Evolutionary conservation across 2,888 invertebrate species (phyloP).

Genomic region (Drosophila longiperda): DNA sequence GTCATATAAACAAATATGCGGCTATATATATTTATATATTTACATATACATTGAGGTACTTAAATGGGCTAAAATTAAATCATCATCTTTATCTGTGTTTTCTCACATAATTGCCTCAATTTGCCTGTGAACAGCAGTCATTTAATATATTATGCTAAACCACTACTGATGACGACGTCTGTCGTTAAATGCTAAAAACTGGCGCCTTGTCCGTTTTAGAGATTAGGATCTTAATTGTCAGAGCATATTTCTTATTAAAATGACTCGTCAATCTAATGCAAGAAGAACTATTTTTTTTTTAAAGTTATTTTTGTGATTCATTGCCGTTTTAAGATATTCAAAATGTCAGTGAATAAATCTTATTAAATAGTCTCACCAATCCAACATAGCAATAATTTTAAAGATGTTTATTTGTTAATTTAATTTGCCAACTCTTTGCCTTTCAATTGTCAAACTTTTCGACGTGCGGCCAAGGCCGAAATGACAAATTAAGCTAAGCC

Average conservation of each 20-base stretch:
- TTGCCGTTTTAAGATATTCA: slow-evolving; percentile 36
- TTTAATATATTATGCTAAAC: slow-evolving; percentile 41
- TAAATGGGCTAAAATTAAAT: slow-evolving; percentile 63
- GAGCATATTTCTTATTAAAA: slow-evolving; percentile 42
- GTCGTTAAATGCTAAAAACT: slow-evolving; percentile 47
- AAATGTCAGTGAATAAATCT: slow-evolving; percentile 31
- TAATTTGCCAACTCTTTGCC: not conserved
- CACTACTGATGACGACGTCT: slow-evolving; percentile 7
- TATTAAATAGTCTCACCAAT: slow-evolving; percentile 20
- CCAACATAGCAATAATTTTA: not conserved
- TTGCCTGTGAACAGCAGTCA: slow-evolving; percentile 66
- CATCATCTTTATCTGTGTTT: slow-evolving; percentile 68
- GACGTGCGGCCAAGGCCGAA: slow-evolving; percentile 24
- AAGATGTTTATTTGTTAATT: not conserved
- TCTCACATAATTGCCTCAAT: slow-evolving; percentile 74
- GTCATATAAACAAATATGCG: slow-evolving; percentile 49
- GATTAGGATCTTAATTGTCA: slow-evolving; percentile 20
- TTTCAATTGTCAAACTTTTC: slow-evolving; percentile 1
- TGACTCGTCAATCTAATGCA: slow-evolving; percentile 18
- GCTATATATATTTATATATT: slow-evolving; percentile 40
- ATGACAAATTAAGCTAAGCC: slow-evolving; percentile 11
- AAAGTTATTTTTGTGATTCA: not conserved
- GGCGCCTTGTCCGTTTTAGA: slow-evolving; percentile 56
- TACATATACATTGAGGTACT: not conserved
- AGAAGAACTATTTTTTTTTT: not conserved